Percentiles rank a stretch among this genome's conserved stretches.
phyloP scores from a whole-genome alignment of 2,797 vertebrate species.

The Semotilus atromaculatus region DNA sequence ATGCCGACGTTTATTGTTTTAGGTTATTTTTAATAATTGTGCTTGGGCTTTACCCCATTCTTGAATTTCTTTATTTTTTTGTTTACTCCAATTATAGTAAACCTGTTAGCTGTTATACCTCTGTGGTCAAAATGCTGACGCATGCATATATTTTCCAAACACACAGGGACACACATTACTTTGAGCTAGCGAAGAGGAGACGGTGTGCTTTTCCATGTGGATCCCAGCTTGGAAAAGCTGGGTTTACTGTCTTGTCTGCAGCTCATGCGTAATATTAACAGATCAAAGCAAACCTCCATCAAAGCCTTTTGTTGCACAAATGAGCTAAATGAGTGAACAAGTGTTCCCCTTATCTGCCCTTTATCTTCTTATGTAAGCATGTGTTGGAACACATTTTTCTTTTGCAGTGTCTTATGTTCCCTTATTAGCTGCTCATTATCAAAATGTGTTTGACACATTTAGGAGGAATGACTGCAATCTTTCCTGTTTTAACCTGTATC shows the following conservation, averaged over 20 bases:
- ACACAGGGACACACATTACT: not conserved
- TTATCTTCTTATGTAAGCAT: conserved; percentile 19
- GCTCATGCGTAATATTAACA: conserved; percentile 47
- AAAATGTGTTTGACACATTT: conserved; percentile 15
- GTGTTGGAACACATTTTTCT: conserved; percentile 7
- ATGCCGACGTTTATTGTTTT: not conserved
- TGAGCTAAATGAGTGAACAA: conserved; percentile 34
- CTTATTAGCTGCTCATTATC: not conserved
- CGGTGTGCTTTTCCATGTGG: not conserved
- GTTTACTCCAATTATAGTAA: not conserved
- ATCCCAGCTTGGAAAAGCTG: too few species aligned
- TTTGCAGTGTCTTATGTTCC: not conserved
- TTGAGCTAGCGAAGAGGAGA: not conserved
- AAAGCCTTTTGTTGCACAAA: conserved; percentile 39
- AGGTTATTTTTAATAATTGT: not conserved
- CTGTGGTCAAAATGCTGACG: conserved; percentile 16
- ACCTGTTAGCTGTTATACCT: not conserved
- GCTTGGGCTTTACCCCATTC: not conserved
- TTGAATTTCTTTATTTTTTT: not conserved
- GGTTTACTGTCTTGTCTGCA: conserved; percentile 25
- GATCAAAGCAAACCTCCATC: conserved; percentile 46
- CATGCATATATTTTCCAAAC: conserved; percentile 25
- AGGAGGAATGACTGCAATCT: not conserved
- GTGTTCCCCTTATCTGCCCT: conserved; percentile 8
- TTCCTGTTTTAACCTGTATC: not conserved